Conservation (phyloP, 2,888 invertebrate species). For the Hirtodrosophila cameraria region DNA sequence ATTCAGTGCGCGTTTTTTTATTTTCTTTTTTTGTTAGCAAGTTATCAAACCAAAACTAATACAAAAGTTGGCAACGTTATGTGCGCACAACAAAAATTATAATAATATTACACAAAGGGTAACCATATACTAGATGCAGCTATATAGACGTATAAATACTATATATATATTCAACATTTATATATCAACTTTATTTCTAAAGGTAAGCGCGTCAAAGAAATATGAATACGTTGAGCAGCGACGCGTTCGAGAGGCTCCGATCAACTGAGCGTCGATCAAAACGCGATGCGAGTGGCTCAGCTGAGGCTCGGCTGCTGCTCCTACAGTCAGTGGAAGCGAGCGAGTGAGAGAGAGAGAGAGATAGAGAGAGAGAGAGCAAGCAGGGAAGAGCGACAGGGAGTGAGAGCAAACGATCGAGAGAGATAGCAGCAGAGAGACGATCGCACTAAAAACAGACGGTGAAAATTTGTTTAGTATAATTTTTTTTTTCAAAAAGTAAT, state of each 20-base stretch:
- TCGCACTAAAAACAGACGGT: neutral
- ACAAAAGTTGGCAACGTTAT: conserved; percentile 19
- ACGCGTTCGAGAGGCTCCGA: conserved; percentile 72
- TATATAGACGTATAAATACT: conserved; percentile 3
- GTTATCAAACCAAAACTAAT: conserved; percentile 13
- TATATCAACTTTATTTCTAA: neutral
- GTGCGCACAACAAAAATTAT: neutral
- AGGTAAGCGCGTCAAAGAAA: conserved; percentile 36
- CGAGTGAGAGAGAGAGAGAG: neutral
- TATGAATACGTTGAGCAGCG: conserved; percentile 53
- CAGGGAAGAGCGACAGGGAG: conserved; percentile 2
- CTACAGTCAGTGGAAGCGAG: neutral
- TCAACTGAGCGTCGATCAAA: conserved; percentile 75
- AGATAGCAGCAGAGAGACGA: conserved; percentile 1
- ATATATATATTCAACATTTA: neutral
- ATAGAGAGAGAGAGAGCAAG: conserved; percentile 2
- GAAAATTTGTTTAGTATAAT: conserved; percentile 11
- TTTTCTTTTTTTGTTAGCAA: conserved; percentile 5
- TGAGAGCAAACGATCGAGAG: neutral
- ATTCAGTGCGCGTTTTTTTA: conserved; percentile 21
- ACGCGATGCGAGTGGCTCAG: conserved; percentile 45
- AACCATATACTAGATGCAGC: conserved; percentile 23
- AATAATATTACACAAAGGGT: conserved; percentile 21
- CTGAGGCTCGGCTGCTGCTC: conserved; percentile 35
- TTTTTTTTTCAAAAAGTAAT: conserved; percentile 1